Percentiles rank a stretch among this genome's conserved stretches.
phyloP scores from a whole-genome alignment of 2,113 vertebrate species.

The Tapirus terrestris region DNA sequence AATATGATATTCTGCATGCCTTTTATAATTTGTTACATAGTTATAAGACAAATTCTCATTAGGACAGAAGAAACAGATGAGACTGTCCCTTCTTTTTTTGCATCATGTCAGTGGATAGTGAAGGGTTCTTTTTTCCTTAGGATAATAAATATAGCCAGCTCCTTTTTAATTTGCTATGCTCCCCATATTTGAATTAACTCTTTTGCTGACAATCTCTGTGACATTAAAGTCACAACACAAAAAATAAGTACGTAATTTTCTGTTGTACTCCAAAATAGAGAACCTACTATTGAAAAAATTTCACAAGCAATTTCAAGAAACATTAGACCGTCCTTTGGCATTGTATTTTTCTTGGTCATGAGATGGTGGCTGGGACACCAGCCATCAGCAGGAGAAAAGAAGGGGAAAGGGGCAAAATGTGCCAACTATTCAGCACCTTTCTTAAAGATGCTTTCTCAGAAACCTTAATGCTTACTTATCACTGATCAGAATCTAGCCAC shows the following conservation, averaged over 20 bases:
- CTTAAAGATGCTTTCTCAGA: not conserved
- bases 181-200: not conserved
- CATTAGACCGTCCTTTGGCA: not conserved
- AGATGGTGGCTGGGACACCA: not conserved
- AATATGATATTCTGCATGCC: not conserved
- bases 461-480: not conserved
- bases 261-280: not conserved
- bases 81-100: not conserved
- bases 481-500: not conserved
- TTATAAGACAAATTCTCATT: not conserved
- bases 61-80: not conserved
- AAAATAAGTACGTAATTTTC: not conserved
- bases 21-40: not conserved
- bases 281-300: not conserved
- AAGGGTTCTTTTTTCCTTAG: not conserved
- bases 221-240: not conserved
- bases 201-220: not conserved
- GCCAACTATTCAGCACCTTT: not conserved
- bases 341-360: not conserved
- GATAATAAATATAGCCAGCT: not conserved
- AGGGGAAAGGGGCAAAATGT: not conserved
- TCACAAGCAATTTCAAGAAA: conserved; percentile 1
- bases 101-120: not conserved
- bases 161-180: not conserved
- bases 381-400: not conserved